Conservation (phyloP, 2,888 invertebrate genomes). For the Sinelater perroti region DNA sequence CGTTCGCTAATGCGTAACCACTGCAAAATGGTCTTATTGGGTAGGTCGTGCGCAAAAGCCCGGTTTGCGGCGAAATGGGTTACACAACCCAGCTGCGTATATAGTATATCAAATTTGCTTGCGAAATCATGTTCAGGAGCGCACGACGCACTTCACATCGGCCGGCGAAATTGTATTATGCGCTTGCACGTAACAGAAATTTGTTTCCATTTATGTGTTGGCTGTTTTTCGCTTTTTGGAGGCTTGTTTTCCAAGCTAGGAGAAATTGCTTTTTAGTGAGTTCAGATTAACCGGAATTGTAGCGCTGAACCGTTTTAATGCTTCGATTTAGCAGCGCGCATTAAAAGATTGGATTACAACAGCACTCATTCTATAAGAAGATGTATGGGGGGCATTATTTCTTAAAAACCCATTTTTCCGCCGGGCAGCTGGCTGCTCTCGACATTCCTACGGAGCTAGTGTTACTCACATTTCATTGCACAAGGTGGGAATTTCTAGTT, state of each 20-base stretch:
- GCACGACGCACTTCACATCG: too few species aligned
- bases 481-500: slow-evolving; percentile 25
- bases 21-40: slow-evolving; percentile 9
- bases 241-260: too few species aligned
- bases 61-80: slow-evolving; percentile 13
- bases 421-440: slow-evolving; percentile 10
- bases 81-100: slow-evolving; percentile 2
- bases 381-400: too few species aligned
- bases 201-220: too few species aligned
- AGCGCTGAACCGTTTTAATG: neutral
- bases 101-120: slow-evolving; percentile 15
- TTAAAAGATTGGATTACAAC: too few species aligned
- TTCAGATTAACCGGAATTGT: too few species aligned
- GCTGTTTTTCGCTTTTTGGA: too few species aligned
- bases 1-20: neutral
- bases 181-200: too few species aligned
- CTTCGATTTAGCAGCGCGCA: neutral
- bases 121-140: slow-evolving; percentile 7
- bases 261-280: too few species aligned
- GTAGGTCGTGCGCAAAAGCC: slow-evolving; percentile 13
- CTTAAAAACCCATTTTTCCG: slow-evolving; percentile 7
- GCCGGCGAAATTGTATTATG: too few species aligned
- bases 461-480: slow-evolving; percentile 28
- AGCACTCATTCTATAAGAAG: too few species aligned
- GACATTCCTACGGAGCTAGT: slow-evolving; percentile 18